Evolutionary conservation across 2,888 invertebrate genomes (phyloP).

Genomic region (Brachyopa scutellaris): DNA sequence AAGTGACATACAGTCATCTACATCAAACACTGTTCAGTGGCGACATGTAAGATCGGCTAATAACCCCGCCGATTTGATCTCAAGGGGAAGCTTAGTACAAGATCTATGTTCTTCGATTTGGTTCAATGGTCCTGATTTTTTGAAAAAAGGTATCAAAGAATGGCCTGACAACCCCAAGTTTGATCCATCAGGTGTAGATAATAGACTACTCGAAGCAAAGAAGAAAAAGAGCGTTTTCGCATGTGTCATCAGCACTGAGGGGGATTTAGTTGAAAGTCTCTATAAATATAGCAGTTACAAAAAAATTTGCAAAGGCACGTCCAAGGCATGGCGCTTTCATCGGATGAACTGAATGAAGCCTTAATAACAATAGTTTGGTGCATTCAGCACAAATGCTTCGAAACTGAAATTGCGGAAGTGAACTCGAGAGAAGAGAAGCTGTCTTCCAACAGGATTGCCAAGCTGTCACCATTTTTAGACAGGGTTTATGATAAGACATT

Average conservation of each 20-base stretch:
- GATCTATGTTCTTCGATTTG: conserved; percentile 28
- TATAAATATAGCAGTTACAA: not conserved
- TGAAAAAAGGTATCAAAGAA: no score
- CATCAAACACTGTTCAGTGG: not conserved
- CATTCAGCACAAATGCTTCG: conserved; percentile 15
- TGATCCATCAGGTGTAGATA: not conserved
- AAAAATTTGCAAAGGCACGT: not conserved
- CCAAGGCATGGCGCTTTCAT: not conserved
- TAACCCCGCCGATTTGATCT: conserved; percentile 59
- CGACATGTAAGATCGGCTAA: not conserved
- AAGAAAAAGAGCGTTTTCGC: not conserved
- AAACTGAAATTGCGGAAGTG: not conserved
- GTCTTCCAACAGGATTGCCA: not conserved
- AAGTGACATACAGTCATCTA: not conserved
- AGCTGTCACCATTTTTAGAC: not conserved
- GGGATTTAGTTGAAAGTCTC: not conserved
- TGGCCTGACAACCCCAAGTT: not conserved
- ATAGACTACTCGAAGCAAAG: not conserved
- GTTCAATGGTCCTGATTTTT: conserved; percentile 12
- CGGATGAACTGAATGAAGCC: conserved; percentile 5
- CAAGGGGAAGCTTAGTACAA: conserved; percentile 31
- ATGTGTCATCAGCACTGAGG: not conserved
- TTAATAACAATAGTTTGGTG: conserved; percentile 4
- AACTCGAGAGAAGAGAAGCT: not conserved
- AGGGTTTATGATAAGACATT: not conserved